phyloP scores from a whole-genome alignment of 2,888 invertebrate genomes.

The Timandra comae region DNA sequence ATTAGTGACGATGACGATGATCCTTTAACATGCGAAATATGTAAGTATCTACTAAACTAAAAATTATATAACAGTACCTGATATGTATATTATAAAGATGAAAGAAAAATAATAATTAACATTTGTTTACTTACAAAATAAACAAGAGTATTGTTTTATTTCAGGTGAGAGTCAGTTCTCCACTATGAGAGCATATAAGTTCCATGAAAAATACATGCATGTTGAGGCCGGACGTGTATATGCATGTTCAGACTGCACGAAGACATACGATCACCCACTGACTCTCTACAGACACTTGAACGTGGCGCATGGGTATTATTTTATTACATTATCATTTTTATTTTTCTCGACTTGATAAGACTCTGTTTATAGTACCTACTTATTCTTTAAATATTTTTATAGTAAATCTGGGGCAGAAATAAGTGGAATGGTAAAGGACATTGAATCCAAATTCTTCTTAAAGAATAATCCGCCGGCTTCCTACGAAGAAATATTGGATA shows the following conservation, averaged over 20 bases:
- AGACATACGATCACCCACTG: conserved; percentile 84
- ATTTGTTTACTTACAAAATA: too few species aligned
- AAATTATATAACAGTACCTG: too few species aligned
- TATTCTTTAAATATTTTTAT: too few species aligned
- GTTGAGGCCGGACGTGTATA: conserved; percentile 82
- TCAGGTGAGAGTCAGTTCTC: conserved; percentile 82
- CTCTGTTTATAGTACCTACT: too few species aligned
- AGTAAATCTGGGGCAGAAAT: conserved; percentile 84
- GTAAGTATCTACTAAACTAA: too few species aligned
- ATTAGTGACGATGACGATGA: conserved; percentile 69
- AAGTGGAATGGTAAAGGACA: conserved; percentile 79
- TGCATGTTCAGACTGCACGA: conserved; percentile 87
- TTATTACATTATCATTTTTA: too few species aligned
- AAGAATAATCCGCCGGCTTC: conserved; percentile 77
- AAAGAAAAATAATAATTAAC: too few species aligned
- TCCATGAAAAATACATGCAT: conserved; percentile 87
- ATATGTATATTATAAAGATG: too few species aligned
- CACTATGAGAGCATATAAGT: conserved; percentile 83
- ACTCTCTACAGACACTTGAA: conserved; percentile 87
- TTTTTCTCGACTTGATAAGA: too few species aligned
- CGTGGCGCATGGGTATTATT: conserved; percentile 83
- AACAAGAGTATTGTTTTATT: too few species aligned
- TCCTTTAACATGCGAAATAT: conserved; percentile 59
- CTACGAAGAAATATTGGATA: conserved; percentile 60
- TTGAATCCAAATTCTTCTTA: conserved; percentile 80